These are phyloP conservation scores for Diorhabda carinulata DNA, from an alignment of 1,140 invertebrate species.

Conservation along the genomic window DNA sequence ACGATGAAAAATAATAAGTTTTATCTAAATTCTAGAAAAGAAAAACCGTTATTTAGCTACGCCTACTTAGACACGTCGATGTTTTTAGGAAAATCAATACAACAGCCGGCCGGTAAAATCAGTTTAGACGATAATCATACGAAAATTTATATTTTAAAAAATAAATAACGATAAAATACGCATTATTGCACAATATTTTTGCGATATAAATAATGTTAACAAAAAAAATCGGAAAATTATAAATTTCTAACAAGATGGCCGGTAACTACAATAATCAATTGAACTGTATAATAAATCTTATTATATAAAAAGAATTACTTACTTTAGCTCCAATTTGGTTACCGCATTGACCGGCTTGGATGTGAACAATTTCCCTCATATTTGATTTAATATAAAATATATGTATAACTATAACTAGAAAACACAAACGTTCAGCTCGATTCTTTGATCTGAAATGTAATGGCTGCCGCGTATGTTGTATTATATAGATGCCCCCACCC, in stretches of 20 bases:
- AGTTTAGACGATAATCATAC: not conserved
- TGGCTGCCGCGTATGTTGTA: conserved; percentile 6
- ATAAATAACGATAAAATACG: too few species aligned
- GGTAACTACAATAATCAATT: not conserved
- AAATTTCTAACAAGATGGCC: conserved; percentile 12
- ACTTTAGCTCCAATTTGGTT: conserved; percentile 75
- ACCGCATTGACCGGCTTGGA: conserved; percentile 73
- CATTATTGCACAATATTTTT: too few species aligned
- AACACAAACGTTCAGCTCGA: conserved; percentile 17
- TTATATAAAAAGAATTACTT: conserved; percentile 19
- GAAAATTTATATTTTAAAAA: not conserved
- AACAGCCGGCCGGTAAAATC: conserved; percentile 3
- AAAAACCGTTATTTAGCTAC: conserved; percentile 20
- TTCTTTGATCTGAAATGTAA: conserved; percentile 21
- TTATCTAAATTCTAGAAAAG: not conserved
- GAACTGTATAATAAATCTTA: not conserved
- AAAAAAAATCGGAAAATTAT: too few species aligned
- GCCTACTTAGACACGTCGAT: conserved; percentile 8
- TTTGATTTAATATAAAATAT: conserved; percentile 31
- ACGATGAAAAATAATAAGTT: too few species aligned
- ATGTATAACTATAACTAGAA: conserved; percentile 22
- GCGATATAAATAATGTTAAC: too few species aligned
- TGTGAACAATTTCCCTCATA: conserved; percentile 75
- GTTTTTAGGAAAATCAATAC: conserved; percentile 22
- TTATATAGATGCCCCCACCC: conserved; percentile 23